A percentile compares a stretch with the other conserved stretches of the same genome.
Evolutionary conservation across 2,113 vertebrate species (phyloP).

Genomic region (Capreolus pygargus): DNA sequence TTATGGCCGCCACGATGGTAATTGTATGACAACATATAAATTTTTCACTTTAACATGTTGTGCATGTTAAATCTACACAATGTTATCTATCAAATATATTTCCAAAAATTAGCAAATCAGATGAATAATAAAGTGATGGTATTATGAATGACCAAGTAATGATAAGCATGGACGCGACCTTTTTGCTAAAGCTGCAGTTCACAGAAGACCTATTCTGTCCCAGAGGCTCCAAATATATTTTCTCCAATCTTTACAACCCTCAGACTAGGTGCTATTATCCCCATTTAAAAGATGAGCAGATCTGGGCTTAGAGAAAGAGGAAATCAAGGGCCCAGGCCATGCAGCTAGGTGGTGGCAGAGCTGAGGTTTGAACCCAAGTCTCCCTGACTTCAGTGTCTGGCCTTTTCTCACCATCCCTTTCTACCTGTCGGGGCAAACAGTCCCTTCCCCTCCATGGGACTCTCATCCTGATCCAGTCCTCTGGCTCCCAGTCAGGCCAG

Average conservation of each 20-base stretch:
- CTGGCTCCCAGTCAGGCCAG: not conserved
- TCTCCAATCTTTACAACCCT: not conserved
- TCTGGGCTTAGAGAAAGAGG: not conserved
- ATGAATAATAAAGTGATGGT: not conserved
- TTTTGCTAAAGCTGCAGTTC: not conserved
- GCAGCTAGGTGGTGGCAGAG: not conserved
- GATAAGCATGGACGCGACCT: not conserved
- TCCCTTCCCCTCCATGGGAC: not conserved
- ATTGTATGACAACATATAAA: not conserved
- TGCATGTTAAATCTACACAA: not conserved
- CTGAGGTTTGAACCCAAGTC: not conserved
- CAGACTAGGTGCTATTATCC: not conserved
- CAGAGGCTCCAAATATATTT: not conserved
- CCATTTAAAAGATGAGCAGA: conserved; percentile 5
- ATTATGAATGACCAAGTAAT: not conserved
- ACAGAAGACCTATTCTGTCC: not conserved
- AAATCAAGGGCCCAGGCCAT: not conserved
- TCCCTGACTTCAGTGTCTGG: not conserved
- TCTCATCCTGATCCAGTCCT: not conserved
- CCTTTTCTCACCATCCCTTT: not conserved
- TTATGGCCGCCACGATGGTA: not conserved
- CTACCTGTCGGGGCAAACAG: not conserved
- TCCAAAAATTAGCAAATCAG: not conserved
- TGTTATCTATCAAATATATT: not conserved
- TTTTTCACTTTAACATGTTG: not conserved